Conservation (phyloP, 1,140 invertebrate genomes). For the Sminthurinus signatus region DNA sequence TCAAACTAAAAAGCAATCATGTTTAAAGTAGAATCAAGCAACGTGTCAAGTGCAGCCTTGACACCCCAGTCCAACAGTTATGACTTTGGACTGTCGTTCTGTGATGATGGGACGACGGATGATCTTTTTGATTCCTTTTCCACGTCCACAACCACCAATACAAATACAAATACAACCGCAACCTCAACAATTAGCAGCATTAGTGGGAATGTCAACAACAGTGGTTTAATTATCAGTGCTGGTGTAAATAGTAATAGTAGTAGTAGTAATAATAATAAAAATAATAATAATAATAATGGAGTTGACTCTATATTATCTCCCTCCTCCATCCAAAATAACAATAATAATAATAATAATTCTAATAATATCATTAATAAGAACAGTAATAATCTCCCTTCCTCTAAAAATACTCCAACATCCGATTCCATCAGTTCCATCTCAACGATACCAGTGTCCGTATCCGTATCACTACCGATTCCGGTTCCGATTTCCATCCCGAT, state of each 20-base stretch:
- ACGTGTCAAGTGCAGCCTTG: conserved; percentile 16
- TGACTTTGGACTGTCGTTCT: conserved; percentile 40
- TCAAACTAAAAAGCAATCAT: conserved; percentile 20
- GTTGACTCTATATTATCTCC: too few species aligned
- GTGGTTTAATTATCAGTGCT: neutral
- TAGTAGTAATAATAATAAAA: neutral
- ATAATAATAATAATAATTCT: too few species aligned
- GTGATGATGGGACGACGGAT: conserved; percentile 40
- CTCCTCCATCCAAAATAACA: too few species aligned
- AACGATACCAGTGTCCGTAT: too few species aligned
- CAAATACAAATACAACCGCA: neutral
- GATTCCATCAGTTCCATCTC: too few species aligned
- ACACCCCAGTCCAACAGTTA: conserved; percentile 24
- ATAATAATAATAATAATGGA: too few species aligned
- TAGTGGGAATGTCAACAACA: neutral
- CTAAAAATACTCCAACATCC: too few species aligned
- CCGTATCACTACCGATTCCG: too few species aligned
- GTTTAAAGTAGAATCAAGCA: conserved; percentile 39
- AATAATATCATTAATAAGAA: too few species aligned
- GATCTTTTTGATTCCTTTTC: conserved; percentile 39
- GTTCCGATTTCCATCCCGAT: neutral
- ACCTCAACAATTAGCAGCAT: neutral
- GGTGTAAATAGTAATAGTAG: neutral
- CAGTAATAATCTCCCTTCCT: too few species aligned
- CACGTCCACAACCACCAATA: neutral